Percentiles rank a stretch among this genome's conserved stretches.
phyloP scores from a whole-genome alignment of 2,113 vertebrate species.

The Xiphias gladius region DNA sequence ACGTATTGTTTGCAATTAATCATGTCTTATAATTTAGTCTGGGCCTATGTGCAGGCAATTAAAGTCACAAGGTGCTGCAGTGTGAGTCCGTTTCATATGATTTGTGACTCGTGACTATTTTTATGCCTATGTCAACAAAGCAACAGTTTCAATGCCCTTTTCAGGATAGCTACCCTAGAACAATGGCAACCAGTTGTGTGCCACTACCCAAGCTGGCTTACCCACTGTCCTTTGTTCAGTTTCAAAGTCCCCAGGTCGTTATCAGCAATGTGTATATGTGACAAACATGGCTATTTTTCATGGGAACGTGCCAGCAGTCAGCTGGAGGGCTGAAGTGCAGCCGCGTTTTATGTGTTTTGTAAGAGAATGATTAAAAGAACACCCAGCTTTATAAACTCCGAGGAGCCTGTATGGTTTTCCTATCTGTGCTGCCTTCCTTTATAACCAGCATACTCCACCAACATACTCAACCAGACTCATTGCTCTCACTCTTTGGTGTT shows the following conservation, averaged over 20 bases:
- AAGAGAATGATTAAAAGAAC: conserved; percentile 75
- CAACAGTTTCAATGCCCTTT: conserved; percentile 52
- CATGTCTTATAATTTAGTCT: conserved; percentile 40
- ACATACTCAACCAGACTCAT: conserved; percentile 52
- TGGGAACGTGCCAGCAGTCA: conserved; percentile 70
- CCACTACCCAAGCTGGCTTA: conserved; percentile 52
- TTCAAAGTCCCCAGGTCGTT: conserved; percentile 65
- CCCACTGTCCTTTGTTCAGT: conserved; percentile 55
- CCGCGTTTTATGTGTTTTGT: conserved; percentile 53
- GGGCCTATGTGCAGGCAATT: conserved; percentile 37
- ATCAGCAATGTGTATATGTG: conserved; percentile 53
- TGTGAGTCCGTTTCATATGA: conserved; percentile 46
- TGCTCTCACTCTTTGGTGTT: conserved; percentile 72
- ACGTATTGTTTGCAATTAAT: conserved; percentile 51
- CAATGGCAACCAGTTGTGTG: conserved; percentile 33
- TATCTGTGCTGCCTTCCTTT: conserved; percentile 32
- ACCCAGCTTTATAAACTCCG: conserved; percentile 61
- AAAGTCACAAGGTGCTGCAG: conserved; percentile 50
- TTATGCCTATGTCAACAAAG: conserved; percentile 58
- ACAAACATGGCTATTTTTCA: conserved; percentile 73
- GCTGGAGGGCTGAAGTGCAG: conserved; percentile 65
- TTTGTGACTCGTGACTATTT: conserved; percentile 61
- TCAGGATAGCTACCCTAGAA: conserved; percentile 35
- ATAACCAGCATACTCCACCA: conserved; percentile 38
- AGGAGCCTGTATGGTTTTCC: conserved; percentile 41